These are phyloP conservation scores for Corythornis vintsioides DNA, from an alignment of 2,113 vertebrate genomes.

Conservation along the genomic window DNA sequence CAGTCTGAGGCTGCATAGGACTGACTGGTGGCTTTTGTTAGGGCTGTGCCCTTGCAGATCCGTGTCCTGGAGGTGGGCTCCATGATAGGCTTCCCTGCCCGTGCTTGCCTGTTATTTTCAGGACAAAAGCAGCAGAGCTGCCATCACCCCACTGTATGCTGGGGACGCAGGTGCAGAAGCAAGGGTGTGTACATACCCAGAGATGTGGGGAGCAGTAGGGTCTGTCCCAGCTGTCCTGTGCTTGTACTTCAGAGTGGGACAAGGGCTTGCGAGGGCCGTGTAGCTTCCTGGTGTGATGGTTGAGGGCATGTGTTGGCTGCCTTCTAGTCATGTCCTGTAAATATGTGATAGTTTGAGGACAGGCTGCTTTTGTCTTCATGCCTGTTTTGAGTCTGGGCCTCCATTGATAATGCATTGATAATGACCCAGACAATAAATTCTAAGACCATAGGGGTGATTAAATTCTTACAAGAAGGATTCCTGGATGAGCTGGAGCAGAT, in stretches of 20 bases:
- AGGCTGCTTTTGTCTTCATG: constrained; percentile 15
- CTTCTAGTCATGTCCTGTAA: not conserved
- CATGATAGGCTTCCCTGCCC: not conserved
- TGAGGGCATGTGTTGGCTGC: not conserved
- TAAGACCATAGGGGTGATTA: not conserved
- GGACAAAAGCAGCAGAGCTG: not conserved
- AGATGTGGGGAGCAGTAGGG: not conserved
- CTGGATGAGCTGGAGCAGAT: constrained; percentile 29
- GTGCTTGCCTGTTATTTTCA: not conserved
- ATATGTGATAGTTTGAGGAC: not conserved
- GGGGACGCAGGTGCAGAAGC: fast-evolving
- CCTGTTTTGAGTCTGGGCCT: not conserved
- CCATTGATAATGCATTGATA: not conserved
- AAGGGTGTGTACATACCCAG: not conserved
- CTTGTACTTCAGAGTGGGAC: not conserved
- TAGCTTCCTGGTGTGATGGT: not conserved
- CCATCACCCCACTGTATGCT: fast-evolving
- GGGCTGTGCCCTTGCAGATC: not conserved
- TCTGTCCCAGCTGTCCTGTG: not conserved
- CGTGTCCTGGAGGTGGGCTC: not conserved
- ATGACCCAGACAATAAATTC: not conserved
- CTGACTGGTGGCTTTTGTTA: not conserved
- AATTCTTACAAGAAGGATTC: constrained; percentile 49
- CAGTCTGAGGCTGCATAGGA: not conserved
- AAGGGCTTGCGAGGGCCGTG: fast-evolving